phyloP scores from a whole-genome alignment of 2,113 vertebrate species.

The Mustelus asterias region DNA sequence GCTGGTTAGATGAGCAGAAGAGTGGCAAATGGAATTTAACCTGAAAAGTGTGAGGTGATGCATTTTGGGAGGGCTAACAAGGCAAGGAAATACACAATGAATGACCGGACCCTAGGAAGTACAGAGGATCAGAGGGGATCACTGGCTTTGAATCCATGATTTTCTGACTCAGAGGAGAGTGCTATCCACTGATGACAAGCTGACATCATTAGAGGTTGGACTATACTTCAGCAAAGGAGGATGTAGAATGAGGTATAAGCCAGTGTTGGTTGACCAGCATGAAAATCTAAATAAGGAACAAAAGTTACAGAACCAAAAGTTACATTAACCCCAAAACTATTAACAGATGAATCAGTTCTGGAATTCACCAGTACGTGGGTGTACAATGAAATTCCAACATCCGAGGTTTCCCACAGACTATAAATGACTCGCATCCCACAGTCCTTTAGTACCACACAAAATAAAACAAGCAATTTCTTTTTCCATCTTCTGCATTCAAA shows the following conservation, averaged over 20 bases:
- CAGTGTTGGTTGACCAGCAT: neutral
- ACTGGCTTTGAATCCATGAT: neutral
- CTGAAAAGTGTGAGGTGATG: too few species aligned
- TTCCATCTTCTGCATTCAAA: neutral
- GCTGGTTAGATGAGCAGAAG: too few species aligned
- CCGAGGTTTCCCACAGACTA: neutral
- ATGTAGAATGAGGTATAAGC: neutral
- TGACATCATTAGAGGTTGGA: neutral
- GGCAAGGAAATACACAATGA: too few species aligned
- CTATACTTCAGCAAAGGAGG: neutral
- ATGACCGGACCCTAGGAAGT: too few species aligned
- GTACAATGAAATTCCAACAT: neutral
- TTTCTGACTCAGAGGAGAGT: neutral
- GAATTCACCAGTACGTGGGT: neutral
- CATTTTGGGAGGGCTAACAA: too few species aligned
- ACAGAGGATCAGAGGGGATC: too few species aligned
- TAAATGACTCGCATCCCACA: neutral
- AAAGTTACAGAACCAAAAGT: neutral
- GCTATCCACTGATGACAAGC: neutral
- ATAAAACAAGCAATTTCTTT: neutral
- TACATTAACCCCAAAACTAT: neutral
- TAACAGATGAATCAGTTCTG: constrained; percentile 18
- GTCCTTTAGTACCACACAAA: neutral
- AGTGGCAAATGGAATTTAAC: too few species aligned
- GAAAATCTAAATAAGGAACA: neutral